These are phyloP conservation scores for Tachina fera DNA, from an alignment of 2,888 invertebrate species.

Conservation along the genomic window DNA sequence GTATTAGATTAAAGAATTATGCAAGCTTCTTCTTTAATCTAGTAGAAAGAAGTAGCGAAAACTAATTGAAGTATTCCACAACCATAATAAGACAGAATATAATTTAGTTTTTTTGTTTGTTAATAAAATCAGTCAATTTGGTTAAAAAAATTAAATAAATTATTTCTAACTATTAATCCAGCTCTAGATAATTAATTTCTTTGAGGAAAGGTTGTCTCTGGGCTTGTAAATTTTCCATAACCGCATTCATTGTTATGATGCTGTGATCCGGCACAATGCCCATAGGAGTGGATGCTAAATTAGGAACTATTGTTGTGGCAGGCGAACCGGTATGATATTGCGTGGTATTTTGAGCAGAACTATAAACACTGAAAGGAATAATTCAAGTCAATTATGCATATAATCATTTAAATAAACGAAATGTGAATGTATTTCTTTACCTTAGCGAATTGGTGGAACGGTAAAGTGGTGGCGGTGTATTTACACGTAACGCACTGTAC, in stretches of 20 bases:
- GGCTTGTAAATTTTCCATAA: constrained; percentile 73
- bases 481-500: constrained; percentile 76
- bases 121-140: constrained; percentile 54
- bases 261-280: constrained; percentile 72
- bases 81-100: neutral
- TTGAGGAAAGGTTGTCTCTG: constrained; percentile 73
- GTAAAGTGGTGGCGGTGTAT: constrained; percentile 95
- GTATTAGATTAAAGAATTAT: no score
- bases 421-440: constrained; percentile 81
- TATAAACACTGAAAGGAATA: constrained; percentile 71
- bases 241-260: constrained; percentile 68
- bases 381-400: neutral
- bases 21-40: no score
- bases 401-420: constrained; percentile 1
- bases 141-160: constrained; percentile 23
- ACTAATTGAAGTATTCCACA: no score
- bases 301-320: constrained; percentile 66
- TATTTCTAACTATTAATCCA: constrained; percentile 73
- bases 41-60: no score
- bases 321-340: constrained; percentile 30
- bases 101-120: neutral
- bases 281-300: constrained; percentile 58
- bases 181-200: constrained; percentile 76
- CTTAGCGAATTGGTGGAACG: constrained; percentile 92
- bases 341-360: constrained; percentile 42